Evolutionary conservation across 2,113 vertebrate species (phyloP).

Genomic region (Tragelaphus strepsiceros): DNA sequence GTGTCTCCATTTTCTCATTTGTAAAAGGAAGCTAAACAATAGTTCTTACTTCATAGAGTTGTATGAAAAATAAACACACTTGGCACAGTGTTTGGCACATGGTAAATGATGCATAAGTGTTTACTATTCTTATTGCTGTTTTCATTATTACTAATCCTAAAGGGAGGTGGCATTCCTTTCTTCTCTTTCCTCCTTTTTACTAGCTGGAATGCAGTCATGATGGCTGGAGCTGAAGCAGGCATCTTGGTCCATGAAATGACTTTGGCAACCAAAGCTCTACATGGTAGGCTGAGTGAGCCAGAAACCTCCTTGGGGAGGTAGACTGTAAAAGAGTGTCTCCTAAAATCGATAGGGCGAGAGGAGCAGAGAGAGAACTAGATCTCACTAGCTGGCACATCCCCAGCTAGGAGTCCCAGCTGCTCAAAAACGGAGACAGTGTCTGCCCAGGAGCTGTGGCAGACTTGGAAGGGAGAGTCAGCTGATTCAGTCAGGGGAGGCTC

Average conservation of each 20-base stretch:
- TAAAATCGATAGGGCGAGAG: neutral
- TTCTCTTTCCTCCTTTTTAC: neutral
- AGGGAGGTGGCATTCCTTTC: neutral
- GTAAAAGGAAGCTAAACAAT: neutral
- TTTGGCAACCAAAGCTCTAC: neutral
- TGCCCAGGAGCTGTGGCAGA: neutral
- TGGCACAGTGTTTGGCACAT: neutral
- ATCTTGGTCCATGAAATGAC: neutral
- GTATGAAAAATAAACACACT: neutral
- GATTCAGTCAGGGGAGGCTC: neutral
- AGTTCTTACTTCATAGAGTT: neutral
- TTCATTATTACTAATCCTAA: neutral
- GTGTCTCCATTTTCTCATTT: neutral
- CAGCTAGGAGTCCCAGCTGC: neutral
- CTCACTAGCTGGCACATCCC: neutral
- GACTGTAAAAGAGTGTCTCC: neutral
- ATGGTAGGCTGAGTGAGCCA: neutral
- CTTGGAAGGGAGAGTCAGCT: neutral
- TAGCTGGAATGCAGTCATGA: neutral
- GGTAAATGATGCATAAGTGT: neutral
- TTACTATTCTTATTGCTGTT: neutral
- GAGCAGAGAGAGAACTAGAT: neutral
- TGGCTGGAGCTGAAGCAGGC: neutral
- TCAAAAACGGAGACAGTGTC: neutral
- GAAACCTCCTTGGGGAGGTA: neutral